Base-by-base conservation (phyloP, 2,888 invertebrate species). In the Melinopterus prodromus region DNA sequence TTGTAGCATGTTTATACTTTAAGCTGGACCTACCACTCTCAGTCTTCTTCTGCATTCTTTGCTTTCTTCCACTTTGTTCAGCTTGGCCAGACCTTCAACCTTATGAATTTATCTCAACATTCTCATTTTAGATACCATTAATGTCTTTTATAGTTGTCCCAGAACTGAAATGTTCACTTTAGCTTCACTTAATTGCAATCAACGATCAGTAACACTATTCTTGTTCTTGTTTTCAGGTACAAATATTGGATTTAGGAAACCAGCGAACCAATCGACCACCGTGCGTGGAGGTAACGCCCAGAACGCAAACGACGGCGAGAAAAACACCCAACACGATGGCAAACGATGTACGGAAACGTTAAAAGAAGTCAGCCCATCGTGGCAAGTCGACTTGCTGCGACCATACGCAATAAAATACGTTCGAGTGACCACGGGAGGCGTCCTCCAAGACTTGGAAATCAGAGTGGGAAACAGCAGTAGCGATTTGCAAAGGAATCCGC, bases 321-420 rank as follows among this genome's bases (percentile, higher is more conserved):
- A 92, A 84, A 93, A 94, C 81, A 94, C 96, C 69, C 95, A 96
- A 81, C 97, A 97, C 86, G 97, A 97, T 85, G 96, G 96, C 14
- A 94, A 95, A 87, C 91, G 95, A 82, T 98, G 98, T 88, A 96
- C 97, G 0, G 97, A 97, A 90, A 98, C 97, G 0, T 95, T 95
- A 87, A 93, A 95, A 81, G 97, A 98, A 86, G 94, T 95, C 0
- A 97, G 97, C 26, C 97, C 97, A 0, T 98, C 97, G 97, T 98
- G 97, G 97, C 94, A 95, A 85, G 97, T 97, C 7, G 97, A 98
- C 88, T 90, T 98, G 74, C 91, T 98, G 70, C 91, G 94, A 80
- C 94, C 97, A 37, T 97, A 97, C 88, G 93, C 96, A 0, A 94
- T 98, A 78, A 94, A 95, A 87, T 96, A 96, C 70, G 95, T 98